phyloP scores from a whole-genome alignment of 2,888 invertebrate genomes.

The Petrolisthes manimaculis region DNA sequence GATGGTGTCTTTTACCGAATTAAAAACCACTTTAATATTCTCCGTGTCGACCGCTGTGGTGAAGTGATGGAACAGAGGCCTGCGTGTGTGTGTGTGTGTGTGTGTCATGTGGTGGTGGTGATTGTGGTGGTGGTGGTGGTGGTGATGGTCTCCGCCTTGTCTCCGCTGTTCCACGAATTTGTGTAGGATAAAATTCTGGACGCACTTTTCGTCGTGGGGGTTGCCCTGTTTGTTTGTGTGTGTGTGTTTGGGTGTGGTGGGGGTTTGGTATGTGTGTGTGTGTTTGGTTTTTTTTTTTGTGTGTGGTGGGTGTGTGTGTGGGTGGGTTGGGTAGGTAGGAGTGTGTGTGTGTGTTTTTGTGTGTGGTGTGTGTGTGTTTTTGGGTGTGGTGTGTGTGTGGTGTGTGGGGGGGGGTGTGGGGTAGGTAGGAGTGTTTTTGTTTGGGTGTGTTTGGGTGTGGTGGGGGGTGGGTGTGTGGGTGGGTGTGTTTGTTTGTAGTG shows the following conservation, averaged over 20 bases:
- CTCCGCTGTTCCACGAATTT: constrained; percentile 78
- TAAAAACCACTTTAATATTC: constrained; percentile 97
- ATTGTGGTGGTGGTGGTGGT: constrained; percentile 76
- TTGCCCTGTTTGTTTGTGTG: constrained; percentile 70
- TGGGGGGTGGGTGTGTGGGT: too few species aligned
- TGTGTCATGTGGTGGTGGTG: constrained; percentile 79
- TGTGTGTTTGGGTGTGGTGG: too few species aligned
- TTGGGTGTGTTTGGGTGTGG: too few species aligned
- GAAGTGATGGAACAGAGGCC: constrained; percentile 94
- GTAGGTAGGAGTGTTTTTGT: too few species aligned
- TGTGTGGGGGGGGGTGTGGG: too few species aligned
- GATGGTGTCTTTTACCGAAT: constrained; percentile 97
- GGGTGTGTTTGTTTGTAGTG: too few species aligned
- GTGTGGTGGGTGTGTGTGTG: background rate
- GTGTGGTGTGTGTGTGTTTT: too few species aligned
- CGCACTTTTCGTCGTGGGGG: constrained; percentile 78
- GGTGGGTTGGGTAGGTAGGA: too few species aligned
- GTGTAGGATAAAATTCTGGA: constrained; percentile 90
- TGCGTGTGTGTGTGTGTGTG: constrained; percentile 78
- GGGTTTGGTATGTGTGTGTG: too few species aligned
- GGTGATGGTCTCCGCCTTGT: background rate
- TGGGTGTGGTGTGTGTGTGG: too few species aligned
- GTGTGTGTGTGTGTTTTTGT: too few species aligned
- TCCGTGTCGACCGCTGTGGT: constrained; percentile 98
- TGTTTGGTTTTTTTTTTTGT: background rate